Evolutionary conservation across 2,113 vertebrate genomes (phyloP), one percentile per base, ranked within the genome.

Genomic region (Corynorhinus townsendii): DNA sequence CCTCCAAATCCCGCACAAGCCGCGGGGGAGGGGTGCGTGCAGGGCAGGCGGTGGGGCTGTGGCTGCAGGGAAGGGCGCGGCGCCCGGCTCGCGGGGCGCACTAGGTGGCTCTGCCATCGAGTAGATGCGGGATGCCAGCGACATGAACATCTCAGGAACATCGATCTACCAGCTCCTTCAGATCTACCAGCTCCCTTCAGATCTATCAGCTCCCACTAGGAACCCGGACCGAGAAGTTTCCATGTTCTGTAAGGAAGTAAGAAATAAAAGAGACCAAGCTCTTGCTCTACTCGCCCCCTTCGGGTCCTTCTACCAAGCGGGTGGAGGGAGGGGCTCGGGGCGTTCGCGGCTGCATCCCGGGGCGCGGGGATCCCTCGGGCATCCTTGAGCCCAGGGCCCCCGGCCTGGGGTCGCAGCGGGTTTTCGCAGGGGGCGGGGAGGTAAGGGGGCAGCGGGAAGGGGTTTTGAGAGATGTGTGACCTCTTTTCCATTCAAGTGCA

Each of bases 381-480:
- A 15, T 2, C 3, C 10, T 8, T 0, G 14, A 38, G 0, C 35
- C 40, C 3, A 3, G 3, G 0, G 14, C 0, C 5, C 5, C 1
- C 0, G 0, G 30, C 15, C 54, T 11, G 12, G 33, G 28, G 49
- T 68, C 30, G 68, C 59, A 1, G 19, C 76, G 11, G 17, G 7
- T 17, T n/a, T 77, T 16, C 0, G 15, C 26, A 15, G 1, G 28
- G 28, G 30, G 11, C 10, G 43, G 43, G 43, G 12, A n/a, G 47
- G 47, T 11, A 11, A 11, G 47, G 47, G 47, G 2, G 35, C 24
- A 5, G 28, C 24, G 2, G 33, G 28, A 24, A 52, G 16, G 11
- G 75, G 35, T 28, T 71, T 62, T 3, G 15, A 24, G 0, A 4
- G 15, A 11, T 6, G 4, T 33, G 56, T 2, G 79, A 9, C 82